These are phyloP conservation scores for Timema cristinae DNA, from an alignment of 2,888 invertebrate genomes.

Conservation along the genomic window DNA sequence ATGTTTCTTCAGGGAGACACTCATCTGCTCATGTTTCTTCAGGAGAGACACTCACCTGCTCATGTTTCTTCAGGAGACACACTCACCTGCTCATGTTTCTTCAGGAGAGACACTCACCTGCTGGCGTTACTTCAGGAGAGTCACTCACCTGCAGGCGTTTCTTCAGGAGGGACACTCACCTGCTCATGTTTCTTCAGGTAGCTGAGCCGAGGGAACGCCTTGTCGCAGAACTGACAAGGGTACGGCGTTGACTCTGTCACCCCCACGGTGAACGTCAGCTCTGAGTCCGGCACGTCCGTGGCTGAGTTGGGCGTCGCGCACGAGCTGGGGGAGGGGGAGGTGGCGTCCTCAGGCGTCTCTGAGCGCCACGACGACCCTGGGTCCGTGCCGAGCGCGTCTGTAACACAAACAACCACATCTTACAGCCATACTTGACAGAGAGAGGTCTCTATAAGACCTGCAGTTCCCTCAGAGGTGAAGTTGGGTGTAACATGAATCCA, in stretches of 20 bases:
- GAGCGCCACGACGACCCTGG: conserved; percentile 65
- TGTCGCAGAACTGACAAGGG: conserved; percentile 88
- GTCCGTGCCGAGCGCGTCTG: conserved; percentile 65
- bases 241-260: conserved; percentile 75
- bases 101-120: no score
- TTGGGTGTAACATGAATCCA: no score
- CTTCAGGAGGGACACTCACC: conserved; percentile 51
- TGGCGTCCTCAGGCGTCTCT: conserved; percentile 57
- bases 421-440: no score
- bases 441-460: no score
- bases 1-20: no score
- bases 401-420: conserved; percentile 31
- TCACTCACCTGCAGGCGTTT: no score
- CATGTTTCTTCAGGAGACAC: no score
- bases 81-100: no score
- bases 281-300: conserved; percentile 59
- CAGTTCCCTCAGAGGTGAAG: no score
- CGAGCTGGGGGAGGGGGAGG: conserved; percentile 54
- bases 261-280: conserved; percentile 61
- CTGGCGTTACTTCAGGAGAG: no score
- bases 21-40: no score
- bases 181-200: conserved; percentile 90
- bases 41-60: no score
- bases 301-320: conserved; percentile 63
- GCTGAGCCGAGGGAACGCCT: conserved; percentile 81